Percentiles rank a stretch among this genome's conserved stretches.
Evolutionary conservation across 2,797 vertebrate genomes (phyloP).

Genomic region (Sternotherus odoratus): DNA sequence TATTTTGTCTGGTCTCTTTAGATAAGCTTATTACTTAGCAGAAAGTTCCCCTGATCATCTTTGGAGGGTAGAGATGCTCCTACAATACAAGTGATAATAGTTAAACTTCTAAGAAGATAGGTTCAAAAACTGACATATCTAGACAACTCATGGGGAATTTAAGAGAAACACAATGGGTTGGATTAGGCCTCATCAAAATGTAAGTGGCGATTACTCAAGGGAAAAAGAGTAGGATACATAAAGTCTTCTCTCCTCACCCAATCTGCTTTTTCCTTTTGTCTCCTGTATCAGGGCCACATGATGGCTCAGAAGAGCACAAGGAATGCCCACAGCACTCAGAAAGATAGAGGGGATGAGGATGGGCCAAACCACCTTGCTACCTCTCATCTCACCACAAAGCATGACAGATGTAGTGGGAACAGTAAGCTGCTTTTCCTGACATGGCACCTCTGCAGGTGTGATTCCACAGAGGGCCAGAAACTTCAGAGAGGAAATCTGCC

Average conservation of each 20-base stretch:
- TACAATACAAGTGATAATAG: background rate
- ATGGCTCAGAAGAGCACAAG: background rate
- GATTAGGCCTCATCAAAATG: background rate
- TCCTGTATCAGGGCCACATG: background rate
- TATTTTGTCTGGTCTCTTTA: background rate
- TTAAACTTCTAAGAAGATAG: background rate
- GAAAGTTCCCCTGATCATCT: accelerated
- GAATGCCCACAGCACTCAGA: background rate
- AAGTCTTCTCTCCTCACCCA: background rate
- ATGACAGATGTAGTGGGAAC: background rate
- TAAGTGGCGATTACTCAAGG: background rate
- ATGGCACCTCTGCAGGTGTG: no score
- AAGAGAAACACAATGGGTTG: background rate
- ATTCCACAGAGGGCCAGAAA: no score
- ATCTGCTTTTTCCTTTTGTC: background rate
- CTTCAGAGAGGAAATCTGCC: no score
- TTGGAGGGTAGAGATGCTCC: background rate
- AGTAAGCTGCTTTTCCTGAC: background rate
- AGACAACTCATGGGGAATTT: background rate
- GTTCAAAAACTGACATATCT: background rate
- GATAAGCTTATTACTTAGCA: background rate
- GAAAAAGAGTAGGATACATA: background rate
- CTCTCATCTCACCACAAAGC: background rate
- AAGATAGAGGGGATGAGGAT: background rate
- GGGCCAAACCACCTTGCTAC: background rate